Percentiles rank a stretch among this genome's conserved stretches.
These are phyloP conservation scores for Acipenser ruthenus DNA, from an alignment of 2,797 vertebrate genomes.

Conservation along the genomic window DNA sequence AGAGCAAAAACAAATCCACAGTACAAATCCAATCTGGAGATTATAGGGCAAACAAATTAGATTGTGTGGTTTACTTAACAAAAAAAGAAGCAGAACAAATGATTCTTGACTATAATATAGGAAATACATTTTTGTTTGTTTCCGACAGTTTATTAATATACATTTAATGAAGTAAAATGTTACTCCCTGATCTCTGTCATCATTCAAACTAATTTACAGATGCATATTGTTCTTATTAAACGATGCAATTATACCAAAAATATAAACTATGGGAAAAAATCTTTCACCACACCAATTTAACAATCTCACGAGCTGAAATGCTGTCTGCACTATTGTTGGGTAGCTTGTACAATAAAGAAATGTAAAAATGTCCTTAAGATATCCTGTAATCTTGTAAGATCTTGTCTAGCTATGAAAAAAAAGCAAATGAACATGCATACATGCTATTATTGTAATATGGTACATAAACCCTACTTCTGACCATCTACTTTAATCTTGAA, in stretches of 20 bases:
- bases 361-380: constrained; percentile 29
- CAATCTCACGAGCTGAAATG: not conserved
- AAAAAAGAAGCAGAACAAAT: not conserved
- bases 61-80: not conserved
- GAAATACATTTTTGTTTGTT: not conserved
- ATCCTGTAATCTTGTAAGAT: not conserved
- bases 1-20: too few species aligned
- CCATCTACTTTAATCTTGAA: too few species aligned
- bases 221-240: constrained; percentile 37
- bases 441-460: not conserved
- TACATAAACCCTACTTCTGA: not conserved
- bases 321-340: not conserved
- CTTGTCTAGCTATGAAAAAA: not conserved
- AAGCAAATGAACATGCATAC: not conserved
- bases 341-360: constrained; percentile 32
- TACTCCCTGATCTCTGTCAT: constrained; percentile 39
- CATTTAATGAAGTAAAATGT: constrained; percentile 33
- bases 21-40: too few species aligned
- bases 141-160: constrained; percentile 39
- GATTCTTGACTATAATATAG: not conserved
- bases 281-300: constrained; percentile 36
- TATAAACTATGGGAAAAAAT: constrained; percentile 43
- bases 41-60: too few species aligned
- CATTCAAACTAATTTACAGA: constrained; percentile 34
- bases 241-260: constrained; percentile 56